phyloP scores from a whole-genome alignment of 2,797 vertebrate species.

The Gallinago nigripennis region DNA sequence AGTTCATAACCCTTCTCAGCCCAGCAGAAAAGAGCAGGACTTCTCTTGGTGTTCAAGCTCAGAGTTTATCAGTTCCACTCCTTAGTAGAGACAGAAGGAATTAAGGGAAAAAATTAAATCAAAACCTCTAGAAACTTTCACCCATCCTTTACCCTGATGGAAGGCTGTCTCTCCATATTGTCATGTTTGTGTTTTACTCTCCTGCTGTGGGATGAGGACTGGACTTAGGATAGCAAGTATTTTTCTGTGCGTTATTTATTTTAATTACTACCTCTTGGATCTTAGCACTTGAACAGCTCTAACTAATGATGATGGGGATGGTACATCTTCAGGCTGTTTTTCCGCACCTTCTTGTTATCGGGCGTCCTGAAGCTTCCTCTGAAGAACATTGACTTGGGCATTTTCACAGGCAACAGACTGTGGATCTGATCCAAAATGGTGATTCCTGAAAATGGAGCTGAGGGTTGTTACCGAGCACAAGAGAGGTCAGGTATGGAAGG shows the following conservation, averaged over 20 bases:
- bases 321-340: background rate
- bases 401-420: background rate
- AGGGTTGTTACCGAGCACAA: rapidly evolving
- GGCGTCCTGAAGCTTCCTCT: background rate
- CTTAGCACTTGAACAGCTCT: background rate
- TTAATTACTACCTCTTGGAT: background rate
- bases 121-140: background rate
- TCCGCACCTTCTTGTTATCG: background rate
- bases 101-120: background rate
- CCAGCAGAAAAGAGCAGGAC: background rate
- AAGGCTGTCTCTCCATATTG: background rate
- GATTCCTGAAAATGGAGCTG: background rate
- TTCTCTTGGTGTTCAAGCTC: background rate
- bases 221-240: background rate
- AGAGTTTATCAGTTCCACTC: background rate
- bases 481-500: background rate
- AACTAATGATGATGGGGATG: background rate
- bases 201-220: background rate
- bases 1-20: background rate
- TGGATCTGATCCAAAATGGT: background rate
- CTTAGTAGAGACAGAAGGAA: background rate
- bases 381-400: rapidly evolving
- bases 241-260: background rate
- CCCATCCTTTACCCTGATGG: rapidly evolving
- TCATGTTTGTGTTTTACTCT: background rate